Evolutionary conservation across 2,113 vertebrate species (phyloP).

Genomic region (Oreochromis aureus): DNA sequence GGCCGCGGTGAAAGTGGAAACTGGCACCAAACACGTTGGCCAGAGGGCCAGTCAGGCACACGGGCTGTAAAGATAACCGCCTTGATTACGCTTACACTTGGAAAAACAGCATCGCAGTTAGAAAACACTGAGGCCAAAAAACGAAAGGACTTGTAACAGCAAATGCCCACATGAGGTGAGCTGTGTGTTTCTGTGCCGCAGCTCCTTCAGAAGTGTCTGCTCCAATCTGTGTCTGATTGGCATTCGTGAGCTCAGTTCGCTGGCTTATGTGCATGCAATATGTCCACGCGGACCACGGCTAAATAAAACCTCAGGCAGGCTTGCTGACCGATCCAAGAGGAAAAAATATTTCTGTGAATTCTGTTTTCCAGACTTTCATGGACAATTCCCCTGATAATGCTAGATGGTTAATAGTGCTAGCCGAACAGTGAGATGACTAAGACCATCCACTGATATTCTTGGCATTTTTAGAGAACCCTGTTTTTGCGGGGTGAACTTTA

Average conservation of each 20-base stretch:
- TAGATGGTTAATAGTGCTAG: neutral
- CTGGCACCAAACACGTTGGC: neutral
- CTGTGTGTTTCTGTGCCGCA: neutral
- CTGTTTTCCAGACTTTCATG: neutral
- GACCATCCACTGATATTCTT: neutral
- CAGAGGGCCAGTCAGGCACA: neutral
- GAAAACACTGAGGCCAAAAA: neutral
- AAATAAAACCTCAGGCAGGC: neutral
- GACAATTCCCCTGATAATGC: neutral
- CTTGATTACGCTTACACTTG: neutral
- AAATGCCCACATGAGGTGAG: neutral
- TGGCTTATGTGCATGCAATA: neutral
- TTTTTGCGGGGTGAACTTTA: neutral
- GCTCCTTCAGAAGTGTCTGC: neutral
- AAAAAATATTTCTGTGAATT: too few species aligned
- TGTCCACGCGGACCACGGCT: neutral
- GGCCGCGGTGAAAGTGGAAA: neutral
- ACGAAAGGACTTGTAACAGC: neutral
- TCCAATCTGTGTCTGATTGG: neutral
- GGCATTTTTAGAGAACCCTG: neutral
- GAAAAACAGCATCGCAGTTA: neutral
- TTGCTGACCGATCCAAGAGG: neutral
- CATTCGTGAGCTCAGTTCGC: conserved; percentile 11
- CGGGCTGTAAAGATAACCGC: neutral
- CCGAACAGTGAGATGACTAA: neutral